Evolutionary conservation across 1,140 invertebrate species (phyloP).

Genomic region (Anadara kagoshimensis): DNA sequence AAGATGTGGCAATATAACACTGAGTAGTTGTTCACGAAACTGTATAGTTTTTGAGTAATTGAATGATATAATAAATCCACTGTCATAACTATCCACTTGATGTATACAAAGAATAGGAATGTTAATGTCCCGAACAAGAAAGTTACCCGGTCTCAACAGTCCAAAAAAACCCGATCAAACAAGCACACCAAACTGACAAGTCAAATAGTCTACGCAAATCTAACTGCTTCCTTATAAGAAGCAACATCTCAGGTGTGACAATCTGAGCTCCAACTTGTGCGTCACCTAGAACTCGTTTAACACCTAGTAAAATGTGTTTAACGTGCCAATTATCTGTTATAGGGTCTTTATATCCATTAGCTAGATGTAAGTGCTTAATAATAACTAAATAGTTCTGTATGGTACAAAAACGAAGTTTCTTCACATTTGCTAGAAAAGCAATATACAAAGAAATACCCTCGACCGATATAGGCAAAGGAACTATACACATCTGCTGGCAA

Average conservation of each 20-base stretch:
- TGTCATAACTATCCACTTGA: too few species aligned
- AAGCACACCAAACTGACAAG: slow-evolving; percentile 22
- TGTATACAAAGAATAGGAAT: too few species aligned
- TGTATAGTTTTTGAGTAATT: too few species aligned
- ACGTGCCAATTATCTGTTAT: background rate
- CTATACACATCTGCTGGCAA: background rate
- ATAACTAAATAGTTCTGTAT: slow-evolving; percentile 31
- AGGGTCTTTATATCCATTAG: slow-evolving; percentile 13
- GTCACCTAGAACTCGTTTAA: slow-evolving; percentile 18
- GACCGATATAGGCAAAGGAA: background rate
- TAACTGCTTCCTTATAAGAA: background rate
- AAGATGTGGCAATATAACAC: too few species aligned
- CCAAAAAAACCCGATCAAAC: slow-evolving; percentile 24
- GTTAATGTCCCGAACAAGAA: too few species aligned
- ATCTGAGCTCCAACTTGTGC: slow-evolving; percentile 3
- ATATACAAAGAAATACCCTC: slow-evolving; percentile 15
- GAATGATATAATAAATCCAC: too few species aligned
- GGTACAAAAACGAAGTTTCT: slow-evolving; percentile 11
- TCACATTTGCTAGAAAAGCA: slow-evolving; percentile 14
- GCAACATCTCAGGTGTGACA: slow-evolving; percentile 9
- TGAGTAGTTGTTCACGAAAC: too few species aligned
- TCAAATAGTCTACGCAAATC: slow-evolving; percentile 8
- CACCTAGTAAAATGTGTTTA: slow-evolving; percentile 8
- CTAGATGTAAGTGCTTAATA: too few species aligned
- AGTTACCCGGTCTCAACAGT: too few species aligned